Evolutionary conservation across 2,797 vertebrate genomes (phyloP), one percentile per base, ranked within the genome.

Genomic region (Acanthurus lineatus): DNA sequence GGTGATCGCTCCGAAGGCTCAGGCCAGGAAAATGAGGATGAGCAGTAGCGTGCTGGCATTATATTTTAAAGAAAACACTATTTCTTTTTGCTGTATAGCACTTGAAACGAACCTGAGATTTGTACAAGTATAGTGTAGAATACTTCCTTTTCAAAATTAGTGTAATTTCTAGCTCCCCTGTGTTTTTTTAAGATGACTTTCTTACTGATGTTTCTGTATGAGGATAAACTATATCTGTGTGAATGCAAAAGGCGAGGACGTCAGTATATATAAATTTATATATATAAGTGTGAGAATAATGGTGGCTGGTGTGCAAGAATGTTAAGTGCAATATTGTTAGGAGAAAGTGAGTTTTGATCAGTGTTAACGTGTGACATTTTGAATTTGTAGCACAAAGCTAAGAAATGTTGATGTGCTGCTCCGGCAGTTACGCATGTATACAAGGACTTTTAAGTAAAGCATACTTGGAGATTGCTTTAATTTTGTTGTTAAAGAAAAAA

Each of bases 1-100:
- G 97, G 97, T 0, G 97, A 99, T 91, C 95, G 97, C 73, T 97
- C 98, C 0, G 98, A 99, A 95, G 98, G 97, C 47, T 98, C 97
- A 6, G 96, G 97, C 60, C 98, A 97, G 87, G 98, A 99, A 83
- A 99, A 97, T 0, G 97, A 98, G 79, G 98, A 99, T 3, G 96
- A 98, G 88, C 95, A 97, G 84, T 97, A 94, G 94, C 58, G 74
- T 20, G 22, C 59, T 74, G 81, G 81, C 35, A 22, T 84, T 87
- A 83, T 86, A 85, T 84, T 89, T 88, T 49, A 87, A 86, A 84
- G 57, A 81, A 84, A 82, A 88, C 73, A 77, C 72, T 49, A 56
- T 87, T 92, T 87, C 81, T 92, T 84, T 88, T 93, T 88, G 91
- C 92, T 96, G 93, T 89, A 93, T 88, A 97, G 94, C 95, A 95